A percentile compares a stretch with the other conserved stretches of the same genome.
Conservation (phyloP, 2,113 vertebrate species). For the Gulo gulo region DNA sequence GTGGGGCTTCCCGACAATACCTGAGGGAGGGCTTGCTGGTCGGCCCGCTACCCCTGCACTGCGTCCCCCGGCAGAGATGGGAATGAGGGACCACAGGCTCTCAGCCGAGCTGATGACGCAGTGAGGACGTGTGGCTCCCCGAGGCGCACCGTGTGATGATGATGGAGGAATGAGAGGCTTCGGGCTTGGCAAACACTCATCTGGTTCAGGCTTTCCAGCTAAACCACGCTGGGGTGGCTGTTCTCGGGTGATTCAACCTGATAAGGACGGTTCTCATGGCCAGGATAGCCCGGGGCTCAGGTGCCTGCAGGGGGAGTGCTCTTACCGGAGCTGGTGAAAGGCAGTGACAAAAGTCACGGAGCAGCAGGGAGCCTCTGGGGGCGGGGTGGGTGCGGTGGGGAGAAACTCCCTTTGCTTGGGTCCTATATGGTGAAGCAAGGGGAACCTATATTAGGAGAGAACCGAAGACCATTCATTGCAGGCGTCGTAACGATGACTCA, state of each 20-base stretch:
- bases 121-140: not conserved
- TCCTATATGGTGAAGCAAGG: not conserved
- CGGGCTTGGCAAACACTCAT: not conserved
- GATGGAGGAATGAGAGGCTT: not conserved
- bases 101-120: not conserved
- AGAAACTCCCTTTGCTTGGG: not conserved
- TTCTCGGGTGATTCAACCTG: not conserved
- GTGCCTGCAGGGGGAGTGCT: no score
- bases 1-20: not conserved
- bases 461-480: not conserved
- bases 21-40: not conserved
- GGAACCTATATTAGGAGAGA: not conserved
- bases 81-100: no score
- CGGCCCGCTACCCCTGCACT: not conserved
- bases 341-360: not conserved
- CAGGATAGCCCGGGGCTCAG: not conserved
- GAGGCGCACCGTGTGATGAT: accelerated
- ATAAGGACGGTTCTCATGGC: not conserved
- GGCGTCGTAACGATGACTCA: not conserved
- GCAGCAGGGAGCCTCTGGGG: not conserved
- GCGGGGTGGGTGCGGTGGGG: no score
- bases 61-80: not conserved
- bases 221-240: not conserved
- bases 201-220: not conserved
- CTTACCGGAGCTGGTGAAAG: not conserved